These are phyloP conservation scores for Ctenosaura bakeri DNA, from an alignment of 2,797 vertebrate species.

Conservation along the genomic window DNA sequence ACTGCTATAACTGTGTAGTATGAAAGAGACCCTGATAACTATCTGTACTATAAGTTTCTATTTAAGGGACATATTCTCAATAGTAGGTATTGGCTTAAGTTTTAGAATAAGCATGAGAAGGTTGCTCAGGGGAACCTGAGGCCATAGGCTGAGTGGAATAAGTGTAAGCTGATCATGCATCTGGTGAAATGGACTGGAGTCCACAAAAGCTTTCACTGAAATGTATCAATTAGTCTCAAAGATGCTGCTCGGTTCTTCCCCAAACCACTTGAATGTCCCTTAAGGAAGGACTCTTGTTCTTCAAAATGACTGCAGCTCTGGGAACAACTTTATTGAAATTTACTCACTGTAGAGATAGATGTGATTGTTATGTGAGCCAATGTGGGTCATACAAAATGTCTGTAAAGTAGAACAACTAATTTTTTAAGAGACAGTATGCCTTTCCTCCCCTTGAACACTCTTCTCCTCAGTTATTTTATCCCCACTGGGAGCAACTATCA, in stretches of 20 bases:
- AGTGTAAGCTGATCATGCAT: neutral
- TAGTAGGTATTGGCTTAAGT: neutral
- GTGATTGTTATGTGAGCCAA: neutral
- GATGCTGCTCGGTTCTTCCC: no score
- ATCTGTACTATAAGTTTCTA: neutral
- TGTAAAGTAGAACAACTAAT: neutral
- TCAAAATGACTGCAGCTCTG: no score
- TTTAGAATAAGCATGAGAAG: neutral
- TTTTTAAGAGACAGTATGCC: no score
- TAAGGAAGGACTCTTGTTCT: no score
- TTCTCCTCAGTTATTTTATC: neutral
- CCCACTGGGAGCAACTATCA: neutral
- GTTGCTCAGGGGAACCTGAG: conserved; percentile 2
- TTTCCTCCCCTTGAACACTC: neutral
- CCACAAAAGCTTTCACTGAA: no score
- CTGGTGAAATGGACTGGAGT: no score
- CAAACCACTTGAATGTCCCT: no score
- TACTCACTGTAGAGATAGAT: neutral
- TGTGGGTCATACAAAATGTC: neutral
- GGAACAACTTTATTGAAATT: no score
- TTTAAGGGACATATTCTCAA: neutral
- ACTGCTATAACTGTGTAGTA: no score
- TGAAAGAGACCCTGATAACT: no score
- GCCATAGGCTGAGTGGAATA: neutral
- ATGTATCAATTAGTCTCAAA: no score